phyloP scores from a whole-genome alignment of 2,888 invertebrate species.

The Campoplex nolae region DNA sequence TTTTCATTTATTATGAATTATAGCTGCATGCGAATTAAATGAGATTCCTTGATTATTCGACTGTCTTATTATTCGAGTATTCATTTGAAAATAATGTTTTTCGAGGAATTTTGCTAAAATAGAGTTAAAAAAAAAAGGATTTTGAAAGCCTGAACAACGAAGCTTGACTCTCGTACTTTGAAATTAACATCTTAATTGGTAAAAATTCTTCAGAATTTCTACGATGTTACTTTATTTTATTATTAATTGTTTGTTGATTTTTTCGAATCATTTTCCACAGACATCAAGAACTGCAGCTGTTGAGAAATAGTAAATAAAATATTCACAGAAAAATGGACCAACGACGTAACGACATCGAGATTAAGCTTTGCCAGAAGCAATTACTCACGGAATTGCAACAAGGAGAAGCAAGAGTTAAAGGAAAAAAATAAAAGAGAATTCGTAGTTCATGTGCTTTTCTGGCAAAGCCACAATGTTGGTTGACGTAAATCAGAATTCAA shows the following conservation, averaged over 20 bases:
- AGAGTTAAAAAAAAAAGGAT: background rate
- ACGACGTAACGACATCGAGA: constrained; percentile 43
- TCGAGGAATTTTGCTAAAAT: background rate
- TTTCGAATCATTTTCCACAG: too few species aligned
- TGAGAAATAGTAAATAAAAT: constrained; percentile 1
- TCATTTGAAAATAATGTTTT: background rate
- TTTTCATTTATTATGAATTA: constrained; percentile 64
- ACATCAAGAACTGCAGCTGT: background rate
- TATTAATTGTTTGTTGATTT: background rate
- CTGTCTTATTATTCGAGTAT: constrained; percentile 17
- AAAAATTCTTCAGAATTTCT: background rate
- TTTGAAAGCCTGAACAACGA: background rate
- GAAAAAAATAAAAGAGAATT: background rate
- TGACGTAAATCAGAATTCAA: constrained; percentile 82
- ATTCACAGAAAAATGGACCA: background rate
- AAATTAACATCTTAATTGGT: background rate
- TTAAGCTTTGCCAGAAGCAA: constrained; percentile 51
- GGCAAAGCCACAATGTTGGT: constrained; percentile 58
- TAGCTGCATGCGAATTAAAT: constrained; percentile 26
- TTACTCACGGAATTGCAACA: constrained; percentile 9
- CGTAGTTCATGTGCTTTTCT: constrained; percentile 14
- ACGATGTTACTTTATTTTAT: background rate
- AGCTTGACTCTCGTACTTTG: background rate
- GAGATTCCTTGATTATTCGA: constrained; percentile 42
- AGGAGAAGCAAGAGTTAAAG: constrained; percentile 4